Evolutionary conservation across 1,140 invertebrate species (phyloP).

Genomic region (Drosophila jambulina): DNA sequence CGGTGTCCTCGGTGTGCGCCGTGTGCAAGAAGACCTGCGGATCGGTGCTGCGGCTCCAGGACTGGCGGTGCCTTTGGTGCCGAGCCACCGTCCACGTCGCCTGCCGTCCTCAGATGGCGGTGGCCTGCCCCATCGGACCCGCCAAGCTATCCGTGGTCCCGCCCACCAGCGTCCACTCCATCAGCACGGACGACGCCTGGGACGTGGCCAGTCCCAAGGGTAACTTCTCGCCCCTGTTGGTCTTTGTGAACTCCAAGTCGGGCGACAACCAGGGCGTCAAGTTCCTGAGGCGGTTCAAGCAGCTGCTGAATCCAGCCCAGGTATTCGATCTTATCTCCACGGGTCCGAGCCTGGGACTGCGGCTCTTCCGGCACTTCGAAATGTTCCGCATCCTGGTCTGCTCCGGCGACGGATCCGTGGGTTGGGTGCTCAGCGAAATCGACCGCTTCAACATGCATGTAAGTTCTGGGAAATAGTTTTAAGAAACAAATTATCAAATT

Average conservation of each 20-base stretch:
- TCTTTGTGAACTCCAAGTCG: conserved; percentile 99
- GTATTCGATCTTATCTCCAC: conserved; percentile 97
- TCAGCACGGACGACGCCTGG: conserved; percentile 96
- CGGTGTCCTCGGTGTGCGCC: conserved; percentile 96
- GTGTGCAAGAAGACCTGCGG: conserved; percentile 99
- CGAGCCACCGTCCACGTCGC: conserved; percentile 95
- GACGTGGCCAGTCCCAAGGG: conserved; percentile 92
- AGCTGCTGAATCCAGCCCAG: conserved; percentile 98
- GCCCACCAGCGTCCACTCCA: conserved; percentile 95
- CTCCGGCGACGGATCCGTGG: conserved; percentile 96
- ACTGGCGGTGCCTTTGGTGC: conserved; percentile 98
- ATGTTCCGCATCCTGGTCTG: conserved; percentile 96
- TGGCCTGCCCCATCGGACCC: conserved; percentile 93
- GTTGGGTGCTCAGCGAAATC: conserved; percentile 97
- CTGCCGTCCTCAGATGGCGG: conserved; percentile 91
- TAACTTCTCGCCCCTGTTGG: conserved; percentile 91
- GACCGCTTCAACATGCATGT: conserved; percentile 97
- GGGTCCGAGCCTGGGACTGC: conserved; percentile 94
- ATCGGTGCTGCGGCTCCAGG: conserved; percentile 96
- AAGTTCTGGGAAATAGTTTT: conserved; percentile 85
- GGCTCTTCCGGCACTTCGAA: conserved; percentile 95
- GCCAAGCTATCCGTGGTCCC: conserved; percentile 96
- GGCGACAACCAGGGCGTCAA: conserved; percentile 99
- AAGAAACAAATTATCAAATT: not conserved
- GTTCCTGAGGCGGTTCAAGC: conserved; percentile 97